Evolutionary conservation across 2,888 invertebrate species (phyloP).

Genomic region (Phalera bucephala): DNA sequence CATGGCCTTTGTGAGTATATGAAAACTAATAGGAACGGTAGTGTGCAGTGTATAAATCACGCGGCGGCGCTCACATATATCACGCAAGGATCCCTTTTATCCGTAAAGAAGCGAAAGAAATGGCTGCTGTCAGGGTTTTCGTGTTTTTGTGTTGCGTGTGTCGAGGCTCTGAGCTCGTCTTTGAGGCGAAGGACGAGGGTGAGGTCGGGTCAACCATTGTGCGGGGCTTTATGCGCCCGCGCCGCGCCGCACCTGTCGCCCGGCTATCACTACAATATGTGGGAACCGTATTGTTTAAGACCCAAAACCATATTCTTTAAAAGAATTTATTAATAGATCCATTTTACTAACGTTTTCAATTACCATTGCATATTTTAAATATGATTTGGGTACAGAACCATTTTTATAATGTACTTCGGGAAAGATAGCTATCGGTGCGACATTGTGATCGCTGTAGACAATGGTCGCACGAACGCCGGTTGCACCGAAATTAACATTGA

Average conservation of each 20-base stretch:
- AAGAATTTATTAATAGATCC: no score
- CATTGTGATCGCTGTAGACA: background rate
- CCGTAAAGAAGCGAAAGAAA: conserved; percentile 45
- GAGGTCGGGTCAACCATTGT: conserved; percentile 49
- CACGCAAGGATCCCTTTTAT: conserved; percentile 40
- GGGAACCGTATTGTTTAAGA: no score
- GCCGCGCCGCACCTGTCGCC: conserved; percentile 11
- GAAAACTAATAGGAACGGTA: background rate
- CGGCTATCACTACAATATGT: no score
- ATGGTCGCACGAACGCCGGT: conserved; percentile 1
- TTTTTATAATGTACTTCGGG: no score
- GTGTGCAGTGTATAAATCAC: conserved; percentile 20
- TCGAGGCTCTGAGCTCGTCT: conserved; percentile 25
- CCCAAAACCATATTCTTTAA: no score
- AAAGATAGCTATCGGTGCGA: background rate
- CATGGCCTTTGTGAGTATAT: background rate
- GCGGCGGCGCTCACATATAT: conserved; percentile 43
- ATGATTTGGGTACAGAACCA: no score
- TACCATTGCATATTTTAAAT: no score
- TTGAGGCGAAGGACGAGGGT: conserved; percentile 21
- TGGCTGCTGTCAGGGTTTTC: conserved; percentile 39
- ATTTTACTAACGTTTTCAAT: no score
- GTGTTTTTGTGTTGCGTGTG: background rate
- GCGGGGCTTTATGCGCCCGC: conserved; percentile 33
- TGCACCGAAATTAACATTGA: conserved; percentile 1